phyloP scores from a whole-genome alignment of 2,888 invertebrate species.

The Dastarcus helophoroides region DNA sequence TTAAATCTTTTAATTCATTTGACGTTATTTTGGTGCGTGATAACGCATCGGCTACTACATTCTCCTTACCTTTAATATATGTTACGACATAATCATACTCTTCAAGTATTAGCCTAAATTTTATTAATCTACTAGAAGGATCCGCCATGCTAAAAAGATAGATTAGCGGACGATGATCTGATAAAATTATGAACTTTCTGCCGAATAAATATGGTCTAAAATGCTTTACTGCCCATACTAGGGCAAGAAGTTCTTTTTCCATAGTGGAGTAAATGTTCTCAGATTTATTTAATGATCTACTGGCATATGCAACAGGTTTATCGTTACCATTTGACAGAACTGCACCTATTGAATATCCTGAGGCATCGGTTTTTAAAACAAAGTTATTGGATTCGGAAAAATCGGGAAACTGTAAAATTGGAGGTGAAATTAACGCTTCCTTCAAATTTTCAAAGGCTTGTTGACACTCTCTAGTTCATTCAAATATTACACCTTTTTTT shows the following conservation, averaged over 20 bases:
- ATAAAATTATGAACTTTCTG: too few relatives aligned
- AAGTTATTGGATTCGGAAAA: conserved; percentile 11
- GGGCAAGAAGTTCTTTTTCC: too few relatives aligned
- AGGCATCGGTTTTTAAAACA: conserved; percentile 13
- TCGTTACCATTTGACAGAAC: conserved; percentile 11
- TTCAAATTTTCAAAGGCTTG: conserved; percentile 11
- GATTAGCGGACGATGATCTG: too few relatives aligned
- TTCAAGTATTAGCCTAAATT: too few relatives aligned
- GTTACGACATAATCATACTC: too few relatives aligned
- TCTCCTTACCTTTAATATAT: too few relatives aligned
- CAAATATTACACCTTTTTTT: conserved; percentile 12
- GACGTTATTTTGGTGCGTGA: too few relatives aligned
- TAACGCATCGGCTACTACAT: too few relatives aligned
- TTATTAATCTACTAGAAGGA: too few relatives aligned
- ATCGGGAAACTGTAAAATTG: conserved; percentile 13
- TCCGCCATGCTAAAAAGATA: too few relatives aligned
- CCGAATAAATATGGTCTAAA: conserved; percentile 15
- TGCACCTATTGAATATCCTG: conserved; percentile 12
- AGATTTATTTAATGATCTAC: conserved; percentile 9
- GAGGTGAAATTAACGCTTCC: conserved; percentile 7
- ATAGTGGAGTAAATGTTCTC: conserved; percentile 13
- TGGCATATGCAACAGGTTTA: conserved; percentile 5
- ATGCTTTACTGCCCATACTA: conserved; percentile 16
- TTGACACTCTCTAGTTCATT: conserved; percentile 13
- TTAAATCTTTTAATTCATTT: too few relatives aligned